Conservation (phyloP, 2,888 invertebrate species). For the Tethea ocularis region DNA sequence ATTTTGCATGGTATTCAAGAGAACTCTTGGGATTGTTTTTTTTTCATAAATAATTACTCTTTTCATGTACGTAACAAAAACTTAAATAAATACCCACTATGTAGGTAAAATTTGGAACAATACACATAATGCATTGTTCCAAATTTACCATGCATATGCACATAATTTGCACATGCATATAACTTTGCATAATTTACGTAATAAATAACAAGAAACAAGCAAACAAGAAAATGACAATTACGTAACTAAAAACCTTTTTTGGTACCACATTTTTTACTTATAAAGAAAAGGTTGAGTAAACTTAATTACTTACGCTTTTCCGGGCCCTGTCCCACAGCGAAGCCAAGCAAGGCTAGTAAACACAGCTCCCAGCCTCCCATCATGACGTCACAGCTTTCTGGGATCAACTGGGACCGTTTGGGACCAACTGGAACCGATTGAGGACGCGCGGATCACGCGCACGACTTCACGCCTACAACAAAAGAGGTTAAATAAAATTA, state of each 20-base stretch:
- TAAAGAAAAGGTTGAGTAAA: background rate
- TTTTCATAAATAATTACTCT: too few relatives aligned
- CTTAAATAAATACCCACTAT: too few relatives aligned
- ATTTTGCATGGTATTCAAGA: too few relatives aligned
- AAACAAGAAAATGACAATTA: too few relatives aligned
- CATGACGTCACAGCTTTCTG: slow-evolving; percentile 15
- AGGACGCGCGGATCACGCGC: slow-evolving; percentile 40
- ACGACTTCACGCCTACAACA: slow-evolving; percentile 59
- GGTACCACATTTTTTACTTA: background rate
- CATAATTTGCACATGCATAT: too few relatives aligned
- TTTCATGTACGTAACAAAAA: too few relatives aligned
- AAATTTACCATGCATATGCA: too few relatives aligned
- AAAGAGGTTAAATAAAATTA: slow-evolving; percentile 56
- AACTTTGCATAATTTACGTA: background rate
- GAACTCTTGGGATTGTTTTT: too few relatives aligned
- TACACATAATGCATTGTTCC: too few relatives aligned
- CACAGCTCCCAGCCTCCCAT: slow-evolving; percentile 36
- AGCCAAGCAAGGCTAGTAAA: slow-evolving; percentile 26
- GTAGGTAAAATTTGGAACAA: too few relatives aligned
- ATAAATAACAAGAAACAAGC: background rate
- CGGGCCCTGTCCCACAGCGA: slow-evolving; percentile 33
- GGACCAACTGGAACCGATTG: slow-evolving; percentile 16
- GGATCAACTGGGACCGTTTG: background rate
- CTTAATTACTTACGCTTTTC: slow-evolving; percentile 37
- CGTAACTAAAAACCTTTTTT: background rate